phyloP scores from a whole-genome alignment of 2,113 vertebrate genomes.

The Percina caprodes region DNA sequence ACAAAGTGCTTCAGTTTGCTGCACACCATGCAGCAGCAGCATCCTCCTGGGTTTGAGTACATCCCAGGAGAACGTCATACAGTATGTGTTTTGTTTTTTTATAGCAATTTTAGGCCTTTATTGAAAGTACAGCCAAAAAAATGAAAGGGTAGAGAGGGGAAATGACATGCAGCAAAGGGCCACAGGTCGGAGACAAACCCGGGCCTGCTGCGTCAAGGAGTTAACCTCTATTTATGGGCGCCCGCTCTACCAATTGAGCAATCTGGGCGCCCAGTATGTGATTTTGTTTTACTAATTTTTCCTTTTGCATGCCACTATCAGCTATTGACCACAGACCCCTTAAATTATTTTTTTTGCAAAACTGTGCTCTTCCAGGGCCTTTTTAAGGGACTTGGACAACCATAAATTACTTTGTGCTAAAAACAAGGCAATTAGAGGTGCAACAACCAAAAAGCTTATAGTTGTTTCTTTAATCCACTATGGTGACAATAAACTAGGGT shows the following conservation, averaged over 20 bases:
- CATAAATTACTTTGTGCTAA: neutral
- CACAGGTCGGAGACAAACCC: too few species aligned
- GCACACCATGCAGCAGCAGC: neutral
- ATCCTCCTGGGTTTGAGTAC: neutral
- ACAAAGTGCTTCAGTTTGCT: constrained; percentile 14
- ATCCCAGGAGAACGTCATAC: neutral
- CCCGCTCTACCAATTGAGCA: too few species aligned
- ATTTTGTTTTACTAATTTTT: neutral
- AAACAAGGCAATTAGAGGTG: neutral
- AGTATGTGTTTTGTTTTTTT: neutral
- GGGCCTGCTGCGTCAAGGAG: too few species aligned
- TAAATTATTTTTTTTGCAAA: neutral
- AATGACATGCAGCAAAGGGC: too few species aligned
- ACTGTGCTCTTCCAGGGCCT: neutral
- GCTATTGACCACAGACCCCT: neutral
- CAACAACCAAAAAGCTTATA: neutral
- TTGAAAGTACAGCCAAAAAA: too few species aligned
- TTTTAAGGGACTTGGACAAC: neutral
- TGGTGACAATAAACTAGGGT: neutral
- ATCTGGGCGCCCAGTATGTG: too few species aligned
- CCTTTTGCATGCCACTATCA: neutral
- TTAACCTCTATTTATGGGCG: too few species aligned
- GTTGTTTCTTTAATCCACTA: constrained; percentile 2
- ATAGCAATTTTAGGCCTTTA: too few species aligned
- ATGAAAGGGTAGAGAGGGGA: too few species aligned